Percentiles rank a stretch among this genome's conserved stretches.
These are phyloP conservation scores for Lasioglossum malachurum DNA, from an alignment of 2,888 invertebrate species.

Conservation along the genomic window DNA sequence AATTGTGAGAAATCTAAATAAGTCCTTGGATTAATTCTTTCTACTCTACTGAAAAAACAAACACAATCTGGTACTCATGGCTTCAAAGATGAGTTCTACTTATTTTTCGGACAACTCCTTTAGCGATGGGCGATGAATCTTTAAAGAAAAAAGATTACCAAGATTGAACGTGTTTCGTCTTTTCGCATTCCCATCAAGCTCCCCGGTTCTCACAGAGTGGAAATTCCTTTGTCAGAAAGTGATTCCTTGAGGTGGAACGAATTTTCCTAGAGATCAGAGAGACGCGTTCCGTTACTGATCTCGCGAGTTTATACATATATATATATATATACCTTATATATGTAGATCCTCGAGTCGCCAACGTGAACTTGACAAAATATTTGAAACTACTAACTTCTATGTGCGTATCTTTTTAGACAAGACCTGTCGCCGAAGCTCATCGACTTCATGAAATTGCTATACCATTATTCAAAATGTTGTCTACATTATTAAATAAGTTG, in stretches of 20 bases:
- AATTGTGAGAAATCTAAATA: no score
- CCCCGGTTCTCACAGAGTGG: neutral
- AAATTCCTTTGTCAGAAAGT: conserved; percentile 30
- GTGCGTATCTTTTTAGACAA: neutral
- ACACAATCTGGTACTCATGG: no score
- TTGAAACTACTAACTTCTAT: conserved; percentile 14
- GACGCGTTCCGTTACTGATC: conserved; percentile 44
- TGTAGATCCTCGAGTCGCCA: conserved; percentile 25
- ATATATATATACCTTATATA: conserved; percentile 12
- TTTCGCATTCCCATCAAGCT: neutral
- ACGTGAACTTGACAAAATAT: conserved; percentile 17
- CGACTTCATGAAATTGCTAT: neutral
- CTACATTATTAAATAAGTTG: no score
- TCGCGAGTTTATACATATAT: neutral
- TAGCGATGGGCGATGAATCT: neutral
- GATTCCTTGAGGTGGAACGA: conserved; percentile 28
- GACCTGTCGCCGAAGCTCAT: neutral
- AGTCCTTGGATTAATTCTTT: no score
- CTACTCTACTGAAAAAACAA: no score
- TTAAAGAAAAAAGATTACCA: neutral
- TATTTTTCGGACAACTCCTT: neutral
- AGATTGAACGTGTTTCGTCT: neutral
- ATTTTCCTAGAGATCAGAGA: conserved; percentile 22
- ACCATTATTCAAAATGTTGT: no score
- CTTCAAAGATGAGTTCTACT: neutral